Evolutionary conservation across 2,888 invertebrate species (phyloP).

Genomic region (Lepidocyrtoides sp.): DNA sequence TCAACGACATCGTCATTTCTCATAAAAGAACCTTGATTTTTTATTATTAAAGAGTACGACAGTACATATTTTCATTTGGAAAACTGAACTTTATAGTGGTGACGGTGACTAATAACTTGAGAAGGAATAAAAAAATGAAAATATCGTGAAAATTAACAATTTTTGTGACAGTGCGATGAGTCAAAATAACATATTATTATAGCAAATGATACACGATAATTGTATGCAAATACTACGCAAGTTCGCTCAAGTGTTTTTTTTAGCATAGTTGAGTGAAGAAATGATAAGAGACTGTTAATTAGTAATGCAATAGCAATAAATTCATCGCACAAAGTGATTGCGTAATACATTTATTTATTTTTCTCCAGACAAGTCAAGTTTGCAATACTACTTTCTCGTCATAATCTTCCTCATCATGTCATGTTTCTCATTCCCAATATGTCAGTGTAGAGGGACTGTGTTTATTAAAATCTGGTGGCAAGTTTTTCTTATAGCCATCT

Average conservation of each 20-base stretch:
- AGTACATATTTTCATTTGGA: not conserved
- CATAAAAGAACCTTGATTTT: no score
- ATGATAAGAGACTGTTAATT: not conserved
- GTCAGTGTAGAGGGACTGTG: conserved; percentile 73
- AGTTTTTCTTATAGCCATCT: conserved; percentile 71
- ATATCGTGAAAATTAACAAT: no score
- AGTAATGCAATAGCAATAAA: not conserved
- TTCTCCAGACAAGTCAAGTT: not conserved
- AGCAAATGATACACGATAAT: not conserved
- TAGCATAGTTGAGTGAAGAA: not conserved
- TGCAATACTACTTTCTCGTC: not conserved
- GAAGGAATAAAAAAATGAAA: not conserved
- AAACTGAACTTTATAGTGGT: not conserved
- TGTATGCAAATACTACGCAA: not conserved
- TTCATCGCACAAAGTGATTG: not conserved
- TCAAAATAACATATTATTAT: not conserved
- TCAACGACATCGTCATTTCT: not conserved
- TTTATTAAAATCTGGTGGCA: conserved; percentile 82
- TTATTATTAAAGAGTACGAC: not conserved
- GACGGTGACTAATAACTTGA: not conserved
- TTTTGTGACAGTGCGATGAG: no score
- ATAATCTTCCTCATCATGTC: conserved; percentile 11
- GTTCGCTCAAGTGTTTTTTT: not conserved
- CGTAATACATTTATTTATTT: not conserved
- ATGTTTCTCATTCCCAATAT: conserved; percentile 33